Evolutionary conservation across 2,888 invertebrate genomes (phyloP).

Genomic region (Pycnomerus fuliginosus): DNA sequence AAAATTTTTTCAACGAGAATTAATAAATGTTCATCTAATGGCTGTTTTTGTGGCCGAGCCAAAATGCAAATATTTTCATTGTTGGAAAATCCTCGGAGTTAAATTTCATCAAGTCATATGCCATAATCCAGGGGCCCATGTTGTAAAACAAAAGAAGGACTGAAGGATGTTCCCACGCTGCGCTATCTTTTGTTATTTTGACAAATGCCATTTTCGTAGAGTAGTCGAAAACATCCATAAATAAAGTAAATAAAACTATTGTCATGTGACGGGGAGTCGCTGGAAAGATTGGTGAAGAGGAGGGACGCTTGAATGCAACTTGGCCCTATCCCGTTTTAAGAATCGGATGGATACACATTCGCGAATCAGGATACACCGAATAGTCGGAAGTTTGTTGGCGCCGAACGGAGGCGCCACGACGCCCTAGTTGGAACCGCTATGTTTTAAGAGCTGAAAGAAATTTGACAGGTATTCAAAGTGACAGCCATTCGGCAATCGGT

Average conservation of each 20-base stretch:
- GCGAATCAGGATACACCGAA: slow-evolving; percentile 34
- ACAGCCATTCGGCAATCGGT: too few relatives aligned
- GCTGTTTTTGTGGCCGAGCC: too few relatives aligned
- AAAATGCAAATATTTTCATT: too few relatives aligned
- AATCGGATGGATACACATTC: slow-evolving; percentile 33
- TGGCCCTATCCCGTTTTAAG: slow-evolving; percentile 17
- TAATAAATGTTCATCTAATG: too few relatives aligned
- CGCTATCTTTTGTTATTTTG: slow-evolving; percentile 46
- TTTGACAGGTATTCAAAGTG: slow-evolving; percentile 24
- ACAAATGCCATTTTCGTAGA: slow-evolving; percentile 51
- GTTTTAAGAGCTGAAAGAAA: slow-evolving; percentile 17
- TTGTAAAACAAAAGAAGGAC: slow-evolving; percentile 27
- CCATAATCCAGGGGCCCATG: slow-evolving; percentile 4
- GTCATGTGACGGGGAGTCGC: slow-evolving; percentile 15
- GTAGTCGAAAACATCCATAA: slow-evolving; percentile 52
- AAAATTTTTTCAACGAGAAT: too few relatives aligned
- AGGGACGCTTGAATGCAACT: slow-evolving; percentile 17
- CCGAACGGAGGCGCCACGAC: slow-evolving; percentile 56
- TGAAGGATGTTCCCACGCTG: slow-evolving; percentile 25
- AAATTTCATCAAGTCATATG: not conserved
- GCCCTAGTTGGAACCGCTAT: slow-evolving; percentile 42
- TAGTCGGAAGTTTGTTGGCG: slow-evolving; percentile 41
- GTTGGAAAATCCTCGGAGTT: too few relatives aligned
- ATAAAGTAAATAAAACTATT: slow-evolving; percentile 50
- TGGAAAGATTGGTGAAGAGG: slow-evolving; percentile 5